A percentile compares a stretch with the other conserved stretches of the same genome.
phyloP scores from a whole-genome alignment of 2,888 invertebrate genomes.

The Orthosia gracilis region DNA sequence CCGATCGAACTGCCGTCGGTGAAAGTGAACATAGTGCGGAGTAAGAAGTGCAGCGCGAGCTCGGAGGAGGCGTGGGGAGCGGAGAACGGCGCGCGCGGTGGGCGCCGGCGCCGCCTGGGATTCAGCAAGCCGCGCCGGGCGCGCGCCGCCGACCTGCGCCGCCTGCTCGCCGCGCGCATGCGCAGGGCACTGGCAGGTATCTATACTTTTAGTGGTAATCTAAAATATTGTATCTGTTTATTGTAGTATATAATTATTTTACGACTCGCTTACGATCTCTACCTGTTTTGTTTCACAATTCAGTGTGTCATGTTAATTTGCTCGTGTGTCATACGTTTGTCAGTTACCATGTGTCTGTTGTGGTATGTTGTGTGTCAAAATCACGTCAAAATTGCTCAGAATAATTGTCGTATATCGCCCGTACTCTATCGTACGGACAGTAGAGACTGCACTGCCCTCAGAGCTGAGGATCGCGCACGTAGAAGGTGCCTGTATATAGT shows the following conservation, averaged over 20 bases:
- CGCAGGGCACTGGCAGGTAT: constrained; percentile 79
- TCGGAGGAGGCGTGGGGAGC: constrained; percentile 42
- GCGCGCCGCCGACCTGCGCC: constrained; percentile 78
- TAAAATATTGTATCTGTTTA: not conserved
- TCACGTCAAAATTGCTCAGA: constrained; percentile 12
- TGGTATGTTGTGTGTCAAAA: not conserved
- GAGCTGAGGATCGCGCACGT: not conserved
- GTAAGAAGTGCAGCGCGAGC: constrained; percentile 61
- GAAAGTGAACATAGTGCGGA: constrained; percentile 54
- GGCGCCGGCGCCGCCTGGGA: constrained; percentile 66
- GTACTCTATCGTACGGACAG: not conserved
- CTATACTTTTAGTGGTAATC: too few species aligned
- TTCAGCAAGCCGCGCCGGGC: constrained; percentile 70
- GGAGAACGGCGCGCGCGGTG: constrained; percentile 36
- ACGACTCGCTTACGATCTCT: not conserved
- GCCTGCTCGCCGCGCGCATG: constrained; percentile 80
- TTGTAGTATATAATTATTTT: not conserved
- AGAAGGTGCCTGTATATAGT: not conserved
- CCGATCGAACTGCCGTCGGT: constrained; percentile 73
- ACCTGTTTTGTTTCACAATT: constrained; percentile 16
- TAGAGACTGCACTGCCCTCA: not conserved
- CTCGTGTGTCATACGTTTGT: not conserved
- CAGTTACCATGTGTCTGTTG: not conserved
- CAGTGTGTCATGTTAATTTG: not conserved
- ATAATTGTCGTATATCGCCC: not conserved